Conservation (phyloP, 2,113 vertebrate genomes). For the Cyanoramphus novaezelandiae region DNA sequence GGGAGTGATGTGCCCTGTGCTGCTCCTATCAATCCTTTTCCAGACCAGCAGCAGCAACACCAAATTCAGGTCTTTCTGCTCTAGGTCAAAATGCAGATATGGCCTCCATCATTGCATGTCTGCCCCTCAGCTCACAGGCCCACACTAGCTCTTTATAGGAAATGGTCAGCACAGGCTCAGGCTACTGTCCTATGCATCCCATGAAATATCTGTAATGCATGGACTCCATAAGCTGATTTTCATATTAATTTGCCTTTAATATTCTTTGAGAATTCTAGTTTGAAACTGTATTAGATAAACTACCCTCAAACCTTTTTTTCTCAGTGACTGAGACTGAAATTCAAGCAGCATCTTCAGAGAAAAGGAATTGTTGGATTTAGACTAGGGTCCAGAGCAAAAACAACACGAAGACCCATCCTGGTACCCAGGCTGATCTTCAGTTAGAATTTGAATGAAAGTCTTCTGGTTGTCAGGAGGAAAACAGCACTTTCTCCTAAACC, state of each 20-base stretch:
- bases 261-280: neutral
- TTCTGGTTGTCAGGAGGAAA: neutral
- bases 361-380: neutral
- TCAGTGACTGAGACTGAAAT: neutral
- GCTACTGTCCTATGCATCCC: neutral
- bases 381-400: neutral
- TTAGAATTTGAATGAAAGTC: neutral
- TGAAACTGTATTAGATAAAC: neutral
- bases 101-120: neutral
- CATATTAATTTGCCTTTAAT: neutral
- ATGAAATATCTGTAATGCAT: neutral
- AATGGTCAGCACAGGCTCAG: neutral
- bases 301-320: neutral
- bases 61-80: neutral
- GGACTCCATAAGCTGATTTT: neutral
- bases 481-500: rapidly evolving
- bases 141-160: neutral
- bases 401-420: neutral
- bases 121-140: neutral
- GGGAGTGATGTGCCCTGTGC: neutral
- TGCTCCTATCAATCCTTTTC: neutral
- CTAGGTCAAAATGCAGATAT: neutral
- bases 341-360: neutral
- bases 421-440: neutral
- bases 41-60: neutral